These are phyloP conservation scores for Cetoscarus ocellatus DNA, from an alignment of 2,797 vertebrate species.

Conservation along the genomic window DNA sequence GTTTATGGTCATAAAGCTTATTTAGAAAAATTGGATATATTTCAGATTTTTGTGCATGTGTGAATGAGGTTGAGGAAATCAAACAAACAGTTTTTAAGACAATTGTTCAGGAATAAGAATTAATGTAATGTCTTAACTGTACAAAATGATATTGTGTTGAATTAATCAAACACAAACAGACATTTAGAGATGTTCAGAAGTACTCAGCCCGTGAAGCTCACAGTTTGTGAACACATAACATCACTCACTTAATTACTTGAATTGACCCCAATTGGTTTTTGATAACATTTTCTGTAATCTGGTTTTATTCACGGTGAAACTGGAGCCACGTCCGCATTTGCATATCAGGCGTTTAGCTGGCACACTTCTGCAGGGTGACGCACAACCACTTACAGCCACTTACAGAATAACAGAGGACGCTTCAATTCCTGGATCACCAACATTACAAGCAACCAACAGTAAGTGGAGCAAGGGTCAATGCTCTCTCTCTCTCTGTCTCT, in stretches of 20 bases:
- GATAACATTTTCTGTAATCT: background rate
- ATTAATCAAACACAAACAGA: background rate
- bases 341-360: constrained; percentile 47
- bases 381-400: constrained; percentile 57
- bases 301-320: constrained; percentile 26
- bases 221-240: background rate
- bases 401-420: constrained; percentile 51
- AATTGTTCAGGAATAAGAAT: too few relatives aligned
- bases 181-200: background rate
- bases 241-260: background rate
- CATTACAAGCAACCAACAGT: constrained; percentile 62
- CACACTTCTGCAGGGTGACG: constrained; percentile 49
- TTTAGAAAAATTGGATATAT: too few relatives aligned
- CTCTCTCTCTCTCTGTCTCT: constrained; percentile 2
- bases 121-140: too few relatives aligned
- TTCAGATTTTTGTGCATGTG: too few relatives aligned
- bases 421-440: constrained; percentile 60
- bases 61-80: too few relatives aligned
- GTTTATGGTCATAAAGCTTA: too few relatives aligned
- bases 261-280: background rate
- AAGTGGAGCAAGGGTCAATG: constrained; percentile 62
- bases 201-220: background rate
- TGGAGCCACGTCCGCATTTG: constrained; percentile 35
- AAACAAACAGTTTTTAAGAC: too few relatives aligned
- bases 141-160: background rate